Evolutionary conservation across 2,888 invertebrate species (phyloP).

Genomic region (Amphimallon solstitiale): DNA sequence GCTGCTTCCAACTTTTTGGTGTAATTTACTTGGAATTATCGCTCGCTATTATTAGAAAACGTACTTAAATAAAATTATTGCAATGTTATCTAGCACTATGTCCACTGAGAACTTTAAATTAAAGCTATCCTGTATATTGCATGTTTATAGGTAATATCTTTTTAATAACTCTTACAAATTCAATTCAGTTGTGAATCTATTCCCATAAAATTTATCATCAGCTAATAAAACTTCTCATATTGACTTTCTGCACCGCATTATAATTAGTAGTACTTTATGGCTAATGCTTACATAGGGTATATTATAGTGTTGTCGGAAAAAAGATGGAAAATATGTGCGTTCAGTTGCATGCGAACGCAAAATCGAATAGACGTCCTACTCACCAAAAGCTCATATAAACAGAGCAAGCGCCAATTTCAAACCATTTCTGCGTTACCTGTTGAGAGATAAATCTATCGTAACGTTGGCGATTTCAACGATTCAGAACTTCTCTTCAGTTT

Average conservation of each 20-base stretch:
- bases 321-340: conserved; percentile 19
- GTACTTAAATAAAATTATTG: too few relatives aligned
- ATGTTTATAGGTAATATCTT: too few relatives aligned
- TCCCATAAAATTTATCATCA: too few relatives aligned
- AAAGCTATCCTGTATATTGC: too few relatives aligned
- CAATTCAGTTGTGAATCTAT: too few relatives aligned
- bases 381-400: conserved; percentile 45
- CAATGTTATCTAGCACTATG: too few relatives aligned
- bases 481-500: conserved; percentile 2
- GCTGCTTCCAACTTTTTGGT: too few relatives aligned
- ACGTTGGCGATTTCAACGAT: conserved; percentile 23
- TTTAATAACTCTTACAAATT: too few relatives aligned
- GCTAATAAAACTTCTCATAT: too few relatives aligned
- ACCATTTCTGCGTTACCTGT: conserved; percentile 47
- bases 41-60: too few relatives aligned
- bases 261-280: conserved; percentile 17
- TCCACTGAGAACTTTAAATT: too few relatives aligned
- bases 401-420: conserved; percentile 48
- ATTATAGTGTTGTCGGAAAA: conserved; percentile 10
- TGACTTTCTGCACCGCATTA: background rate
- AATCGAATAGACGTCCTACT: conserved; percentile 41
- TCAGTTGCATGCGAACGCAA: conserved; percentile 16
- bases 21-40: too few relatives aligned
- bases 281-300: background rate
- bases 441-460: conserved; percentile 40